Evolutionary conservation across 1,140 invertebrate genomes (phyloP).

Genomic region (Homalodisca vitripennis): DNA sequence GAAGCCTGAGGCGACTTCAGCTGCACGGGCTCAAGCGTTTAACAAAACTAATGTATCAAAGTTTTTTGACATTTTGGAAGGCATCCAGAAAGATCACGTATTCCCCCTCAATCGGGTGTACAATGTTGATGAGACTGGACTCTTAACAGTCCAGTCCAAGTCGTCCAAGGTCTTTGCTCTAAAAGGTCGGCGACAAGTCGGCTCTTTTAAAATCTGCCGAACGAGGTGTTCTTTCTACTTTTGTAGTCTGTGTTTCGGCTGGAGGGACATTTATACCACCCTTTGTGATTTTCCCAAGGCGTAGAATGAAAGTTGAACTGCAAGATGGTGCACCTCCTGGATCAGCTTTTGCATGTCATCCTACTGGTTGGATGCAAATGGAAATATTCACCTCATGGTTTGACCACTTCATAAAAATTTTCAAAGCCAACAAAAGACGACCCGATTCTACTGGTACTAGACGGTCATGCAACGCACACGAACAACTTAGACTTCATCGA

Average conservation of each 20-base stretch:
- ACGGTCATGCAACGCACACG: constrained; percentile 44
- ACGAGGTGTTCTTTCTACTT: constrained; percentile 38
- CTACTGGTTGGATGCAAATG: constrained; percentile 41
- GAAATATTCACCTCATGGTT: constrained; percentile 45
- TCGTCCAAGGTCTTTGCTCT: constrained; percentile 42
- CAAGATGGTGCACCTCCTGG: constrained; percentile 45
- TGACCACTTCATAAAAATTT: constrained; percentile 43
- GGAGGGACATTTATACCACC: constrained; percentile 45
- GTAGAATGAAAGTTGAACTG: constrained; percentile 41
- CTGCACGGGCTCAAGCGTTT: constrained; percentile 47
- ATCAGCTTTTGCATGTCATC: constrained; percentile 43
- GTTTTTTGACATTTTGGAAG: constrained; percentile 45
- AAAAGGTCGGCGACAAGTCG: constrained; percentile 43
- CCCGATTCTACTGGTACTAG: constrained; percentile 44
- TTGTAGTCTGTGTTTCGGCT: constrained; percentile 44
- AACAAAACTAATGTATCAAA: constrained; percentile 46
- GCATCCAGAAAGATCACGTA: constrained; percentile 29
- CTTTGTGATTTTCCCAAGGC: constrained; percentile 45
- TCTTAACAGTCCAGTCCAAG: constrained; percentile 43
- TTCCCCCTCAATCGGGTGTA: constrained; percentile 40
- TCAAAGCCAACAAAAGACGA: constrained; percentile 40
- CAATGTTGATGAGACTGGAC: constrained; percentile 48
- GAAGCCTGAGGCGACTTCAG: constrained; percentile 48
- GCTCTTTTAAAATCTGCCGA: constrained; percentile 41
- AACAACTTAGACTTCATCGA: constrained; percentile 45